Conservation (phyloP, 2,888 invertebrate genomes). For the Anthophora plumipes region DNA sequence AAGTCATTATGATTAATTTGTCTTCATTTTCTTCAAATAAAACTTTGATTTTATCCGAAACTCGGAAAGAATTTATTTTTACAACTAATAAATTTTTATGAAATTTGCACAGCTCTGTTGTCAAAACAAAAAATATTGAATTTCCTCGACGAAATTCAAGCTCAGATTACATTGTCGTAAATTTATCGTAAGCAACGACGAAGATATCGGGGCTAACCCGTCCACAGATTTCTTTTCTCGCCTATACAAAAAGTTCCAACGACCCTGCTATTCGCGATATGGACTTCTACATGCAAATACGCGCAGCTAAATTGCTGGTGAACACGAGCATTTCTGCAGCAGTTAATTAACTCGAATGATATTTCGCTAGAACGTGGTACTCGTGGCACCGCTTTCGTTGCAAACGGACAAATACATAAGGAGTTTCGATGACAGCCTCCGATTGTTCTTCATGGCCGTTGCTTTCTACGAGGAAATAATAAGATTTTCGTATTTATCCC, state of each 20-base stretch:
- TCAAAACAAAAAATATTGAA: neutral
- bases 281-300: conserved; percentile 16
- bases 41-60: too few species aligned
- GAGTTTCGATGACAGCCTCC: conserved; percentile 65
- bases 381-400: conserved; percentile 59
- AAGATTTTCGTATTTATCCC: conserved; percentile 80
- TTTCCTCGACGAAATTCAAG: neutral
- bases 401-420: conserved; percentile 74
- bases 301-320: conserved; percentile 21
- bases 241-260: neutral
- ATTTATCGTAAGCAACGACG: neutral
- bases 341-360: conserved; percentile 59
- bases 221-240: conserved; percentile 20
- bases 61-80: too few species aligned
- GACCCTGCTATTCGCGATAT: neutral
- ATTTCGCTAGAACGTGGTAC: conserved; percentile 46
- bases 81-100: too few species aligned
- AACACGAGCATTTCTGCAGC: conserved; percentile 40
- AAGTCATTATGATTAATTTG: too few species aligned
- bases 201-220: neutral
- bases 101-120: too few species aligned
- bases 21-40: too few species aligned
- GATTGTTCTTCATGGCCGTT: conserved; percentile 68
- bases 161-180: neutral
- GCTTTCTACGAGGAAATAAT: conserved; percentile 76